phyloP scores from a whole-genome alignment of 1,140 invertebrate species.

The Drosophila hydei region DNA sequence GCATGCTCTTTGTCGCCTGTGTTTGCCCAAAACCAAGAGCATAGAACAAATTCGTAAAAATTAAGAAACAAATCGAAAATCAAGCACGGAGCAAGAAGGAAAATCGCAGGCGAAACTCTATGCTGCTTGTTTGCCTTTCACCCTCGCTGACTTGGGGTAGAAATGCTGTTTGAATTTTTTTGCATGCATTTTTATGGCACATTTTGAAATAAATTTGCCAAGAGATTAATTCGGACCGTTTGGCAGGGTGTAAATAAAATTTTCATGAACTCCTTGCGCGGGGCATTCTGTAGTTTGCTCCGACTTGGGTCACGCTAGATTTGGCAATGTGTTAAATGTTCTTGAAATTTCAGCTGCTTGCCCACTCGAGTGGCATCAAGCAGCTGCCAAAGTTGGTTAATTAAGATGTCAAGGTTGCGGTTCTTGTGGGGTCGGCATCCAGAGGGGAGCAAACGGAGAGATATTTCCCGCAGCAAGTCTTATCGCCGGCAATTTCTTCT shows the following conservation, averaged over 20 bases:
- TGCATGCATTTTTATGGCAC: constrained; percentile 81
- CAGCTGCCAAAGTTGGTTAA: constrained; percentile 66
- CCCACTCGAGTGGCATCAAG: constrained; percentile 63
- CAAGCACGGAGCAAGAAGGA: constrained; percentile 48
- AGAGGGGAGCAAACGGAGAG: not conserved
- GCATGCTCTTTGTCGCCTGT: constrained; percentile 19
- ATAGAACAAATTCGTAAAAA: constrained; percentile 79
- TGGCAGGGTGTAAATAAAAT: constrained; percentile 81
- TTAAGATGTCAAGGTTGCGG: constrained; percentile 75
- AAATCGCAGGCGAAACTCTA: constrained; percentile 63
- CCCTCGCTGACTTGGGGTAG: constrained; percentile 24
- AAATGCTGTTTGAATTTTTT: constrained; percentile 34
- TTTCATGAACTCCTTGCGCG: constrained; percentile 76
- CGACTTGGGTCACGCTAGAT: constrained; percentile 69
- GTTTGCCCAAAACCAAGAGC: constrained; percentile 62
- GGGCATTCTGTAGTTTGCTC: constrained; percentile 44
- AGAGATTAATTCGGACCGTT: constrained; percentile 81
- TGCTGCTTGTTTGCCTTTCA: constrained; percentile 65
- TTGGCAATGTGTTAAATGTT: constrained; percentile 82
- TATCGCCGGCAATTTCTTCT: no score
- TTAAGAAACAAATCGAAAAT: constrained; percentile 83
- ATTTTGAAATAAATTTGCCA: constrained; percentile 82
- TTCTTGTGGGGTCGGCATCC: constrained; percentile 20
- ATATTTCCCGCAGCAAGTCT: not conserved
- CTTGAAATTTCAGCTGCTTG: constrained; percentile 71